Percentiles rank a stretch among this genome's conserved stretches.
Evolutionary conservation across 2,888 invertebrate genomes (phyloP).

Genomic region (Epirrhoe alternata): DNA sequence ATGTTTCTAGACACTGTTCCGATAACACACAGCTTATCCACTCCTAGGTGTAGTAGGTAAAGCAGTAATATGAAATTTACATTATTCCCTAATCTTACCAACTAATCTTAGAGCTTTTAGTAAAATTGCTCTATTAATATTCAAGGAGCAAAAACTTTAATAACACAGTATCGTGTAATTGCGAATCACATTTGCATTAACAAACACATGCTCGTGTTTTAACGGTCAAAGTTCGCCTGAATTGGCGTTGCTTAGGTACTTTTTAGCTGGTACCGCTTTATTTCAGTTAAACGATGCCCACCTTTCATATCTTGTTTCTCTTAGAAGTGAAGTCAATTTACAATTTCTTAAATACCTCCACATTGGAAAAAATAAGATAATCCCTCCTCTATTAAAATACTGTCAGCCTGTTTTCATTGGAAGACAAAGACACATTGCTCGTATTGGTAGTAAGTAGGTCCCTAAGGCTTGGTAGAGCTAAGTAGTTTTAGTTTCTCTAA

Average conservation of each 20-base stretch:
- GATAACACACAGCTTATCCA: neutral
- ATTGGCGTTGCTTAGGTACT: too few relatives aligned
- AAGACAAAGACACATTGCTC: too few relatives aligned
- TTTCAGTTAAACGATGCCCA: too few relatives aligned
- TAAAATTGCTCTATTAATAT: constrained; percentile 83
- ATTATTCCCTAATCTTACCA: constrained; percentile 56
- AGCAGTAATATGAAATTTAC: constrained; percentile 30
- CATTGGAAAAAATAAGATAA: too few relatives aligned
- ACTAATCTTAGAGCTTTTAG: constrained; percentile 77
- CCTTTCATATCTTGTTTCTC: too few relatives aligned
- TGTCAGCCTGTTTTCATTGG: too few relatives aligned
- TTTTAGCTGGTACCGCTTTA: too few relatives aligned
- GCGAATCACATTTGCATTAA: constrained; percentile 71
- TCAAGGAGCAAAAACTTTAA: constrained; percentile 76
- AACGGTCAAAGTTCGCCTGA: constrained; percentile 49
- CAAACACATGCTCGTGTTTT: constrained; percentile 42
- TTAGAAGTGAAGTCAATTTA: too few relatives aligned
- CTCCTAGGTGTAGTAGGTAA: neutral
- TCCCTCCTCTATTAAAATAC: too few relatives aligned
- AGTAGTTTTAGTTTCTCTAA: constrained; percentile 6
- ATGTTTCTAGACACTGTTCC: neutral
- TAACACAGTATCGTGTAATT: constrained; percentile 76
- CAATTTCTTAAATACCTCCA: too few relatives aligned
- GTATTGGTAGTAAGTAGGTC: too few relatives aligned
- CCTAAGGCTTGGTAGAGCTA: too few relatives aligned